phyloP scores from a whole-genome alignment of 2,113 vertebrate species.

The Pao palembangensis region DNA sequence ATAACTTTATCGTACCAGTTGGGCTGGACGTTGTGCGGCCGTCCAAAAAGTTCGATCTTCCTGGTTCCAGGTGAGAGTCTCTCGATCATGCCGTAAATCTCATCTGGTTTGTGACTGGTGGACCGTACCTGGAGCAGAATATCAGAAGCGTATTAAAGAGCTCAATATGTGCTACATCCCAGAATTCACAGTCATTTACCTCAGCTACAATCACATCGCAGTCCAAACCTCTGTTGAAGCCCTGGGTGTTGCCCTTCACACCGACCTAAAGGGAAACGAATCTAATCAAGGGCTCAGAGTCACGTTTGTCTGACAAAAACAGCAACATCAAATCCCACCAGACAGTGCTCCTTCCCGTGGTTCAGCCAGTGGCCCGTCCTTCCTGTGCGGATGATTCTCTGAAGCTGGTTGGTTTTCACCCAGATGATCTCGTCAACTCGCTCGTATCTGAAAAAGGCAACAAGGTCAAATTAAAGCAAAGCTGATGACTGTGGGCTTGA shows the following conservation, averaged over 20 bases:
- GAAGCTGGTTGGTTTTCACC: conserved; percentile 94
- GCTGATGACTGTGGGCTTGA: background rate
- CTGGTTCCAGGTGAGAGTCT: conserved; percentile 87
- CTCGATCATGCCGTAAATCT: conserved; percentile 95
- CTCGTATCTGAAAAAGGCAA: conserved; percentile 74
- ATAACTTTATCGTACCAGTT: conserved; percentile 76
- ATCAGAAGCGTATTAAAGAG: too few relatives aligned
- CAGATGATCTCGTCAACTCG: conserved; percentile 92
- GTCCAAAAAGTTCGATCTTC: conserved; percentile 89
- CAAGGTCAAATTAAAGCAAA: background rate
- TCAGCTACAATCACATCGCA: conserved; percentile 93
- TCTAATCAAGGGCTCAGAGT: background rate
- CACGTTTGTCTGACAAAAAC: background rate
- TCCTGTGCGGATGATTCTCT: conserved; percentile 90
- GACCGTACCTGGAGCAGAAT: conserved; percentile 81
- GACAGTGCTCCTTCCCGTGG: conserved; percentile 91
- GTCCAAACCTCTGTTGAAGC: conserved; percentile 90
- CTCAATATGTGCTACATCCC: too few relatives aligned
- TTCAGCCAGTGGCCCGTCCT: conserved; percentile 91
- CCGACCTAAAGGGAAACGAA: conserved; percentile 77
- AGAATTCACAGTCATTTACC: conserved; percentile 61
- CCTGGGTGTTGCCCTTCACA: conserved; percentile 89
- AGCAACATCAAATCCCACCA: conserved; percentile 67
- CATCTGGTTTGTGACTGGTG: conserved; percentile 92
- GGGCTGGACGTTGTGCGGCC: conserved; percentile 92